Evolutionary conservation across 2,113 vertebrate species (phyloP), one percentile per base, ranked within the genome.

Genomic region (Tachuris rubrigastra): DNA sequence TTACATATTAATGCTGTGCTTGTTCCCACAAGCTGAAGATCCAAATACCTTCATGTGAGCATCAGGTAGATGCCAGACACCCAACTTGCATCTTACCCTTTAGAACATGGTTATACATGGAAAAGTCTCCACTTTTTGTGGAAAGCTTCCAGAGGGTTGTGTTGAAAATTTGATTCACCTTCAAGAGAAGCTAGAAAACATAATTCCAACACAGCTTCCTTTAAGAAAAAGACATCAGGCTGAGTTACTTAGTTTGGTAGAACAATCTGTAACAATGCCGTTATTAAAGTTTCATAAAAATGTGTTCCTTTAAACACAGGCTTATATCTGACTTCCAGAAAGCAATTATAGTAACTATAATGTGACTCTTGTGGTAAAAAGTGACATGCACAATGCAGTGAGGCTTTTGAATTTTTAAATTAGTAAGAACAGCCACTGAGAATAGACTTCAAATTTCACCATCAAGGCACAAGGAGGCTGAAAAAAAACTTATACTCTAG

Each of bases 331-430:
- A 58, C 84, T 97, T 96, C 86, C 89, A 87, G 53, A 96, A 84
- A 93, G 80, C 92, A 94, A 96, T 96, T 97, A 93, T 6, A 44
- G 62, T 66, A 93, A 85, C 95, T 93, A 94, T 93, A 90, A 93
- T 92, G 95, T 96, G 92, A 95, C 84, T 92, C 92, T 65, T 65
- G 90, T 82, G 76, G 88, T 95, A 93, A 95, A 60, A 95, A 93
- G 56, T 93, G 95, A 96, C 96, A 96, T 58, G 92, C 69, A 94
- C 65, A 85, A 53, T n/a, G 31, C 77, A 90, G 83, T 50, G 73
- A 77, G 60, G 90, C 78, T 96, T 84, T 65, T 96, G 75, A 93
- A 97, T 95, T 94, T 96, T 96, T 96, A 96, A 96, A 95, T 69
- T 68, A 42, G 47, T 86, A 75, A 86, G 39, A 94, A 85, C 85